Percentiles rank a stretch among this genome's conserved stretches.
These are phyloP conservation scores for Tadarida brasiliensis DNA, from an alignment of 2,797 vertebrate genomes.

Conservation along the genomic window DNA sequence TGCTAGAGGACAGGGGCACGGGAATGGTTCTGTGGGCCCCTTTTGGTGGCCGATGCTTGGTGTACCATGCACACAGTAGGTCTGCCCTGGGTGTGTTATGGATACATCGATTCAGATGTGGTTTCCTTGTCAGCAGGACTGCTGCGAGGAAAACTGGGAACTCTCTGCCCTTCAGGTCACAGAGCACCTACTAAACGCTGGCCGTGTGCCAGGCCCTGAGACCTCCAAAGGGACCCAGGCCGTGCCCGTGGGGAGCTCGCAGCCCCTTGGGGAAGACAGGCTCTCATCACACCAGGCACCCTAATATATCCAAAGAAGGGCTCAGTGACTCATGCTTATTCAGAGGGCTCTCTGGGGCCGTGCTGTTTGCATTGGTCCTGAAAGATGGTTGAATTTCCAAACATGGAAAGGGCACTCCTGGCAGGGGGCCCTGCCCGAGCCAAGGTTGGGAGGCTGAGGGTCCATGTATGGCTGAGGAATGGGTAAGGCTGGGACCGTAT, in stretches of 20 bases:
- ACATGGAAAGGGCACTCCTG: background rate
- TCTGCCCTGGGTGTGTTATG: background rate
- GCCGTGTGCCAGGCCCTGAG: background rate
- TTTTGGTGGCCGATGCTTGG: background rate
- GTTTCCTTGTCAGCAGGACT: too few relatives aligned
- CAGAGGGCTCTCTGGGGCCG: background rate
- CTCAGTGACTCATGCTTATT: background rate
- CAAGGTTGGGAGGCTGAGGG: background rate
- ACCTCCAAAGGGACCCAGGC: background rate
- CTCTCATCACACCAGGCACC: background rate
- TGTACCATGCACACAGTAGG: background rate
- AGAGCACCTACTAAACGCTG: background rate
- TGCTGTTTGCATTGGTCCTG: background rate
- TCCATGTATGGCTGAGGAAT: accelerated
- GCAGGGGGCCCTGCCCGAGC: background rate
- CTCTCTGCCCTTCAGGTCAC: background rate
- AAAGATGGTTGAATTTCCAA: too few relatives aligned
- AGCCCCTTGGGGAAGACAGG: background rate
- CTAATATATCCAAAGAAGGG: accelerated
- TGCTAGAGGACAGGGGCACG: background rate
- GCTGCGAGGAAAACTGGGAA: background rate
- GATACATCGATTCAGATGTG: background rate
- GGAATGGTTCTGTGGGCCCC: background rate
- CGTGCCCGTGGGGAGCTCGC: background rate
- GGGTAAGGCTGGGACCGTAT: background rate